Base-by-base conservation (phyloP, 2,888 invertebrate genomes). In the Blastobasis adustella region DNA sequence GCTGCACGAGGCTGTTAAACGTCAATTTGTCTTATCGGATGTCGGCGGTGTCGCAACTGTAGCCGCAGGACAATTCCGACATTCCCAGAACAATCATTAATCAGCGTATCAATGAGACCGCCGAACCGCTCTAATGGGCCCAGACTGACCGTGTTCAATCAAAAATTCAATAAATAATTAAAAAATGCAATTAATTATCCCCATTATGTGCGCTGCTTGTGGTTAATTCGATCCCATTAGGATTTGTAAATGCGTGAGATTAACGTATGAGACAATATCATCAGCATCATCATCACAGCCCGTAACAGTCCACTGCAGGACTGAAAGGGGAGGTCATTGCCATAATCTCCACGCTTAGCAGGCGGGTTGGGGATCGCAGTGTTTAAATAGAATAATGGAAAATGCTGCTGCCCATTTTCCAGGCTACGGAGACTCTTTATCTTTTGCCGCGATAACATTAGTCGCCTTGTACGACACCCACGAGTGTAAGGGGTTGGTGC, bases 1-100 rank as follows among this genome's bases (percentile, higher is more conserved):
- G 64, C 60, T 58, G 23, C 57, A 65, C 64, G 69, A 72, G 63
- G 62, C 63, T 58, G 63, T 56, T 61, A 62, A 65, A 65, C 68
- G 65, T 67, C 69, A 67, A 74, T 76, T 68, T 65, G 69, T 67
- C 60, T 66, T 74, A 74, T 71, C 58, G 62, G 58, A 49, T 45
- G 46, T 52, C 44, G 42, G 51, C 51, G 53, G 23, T 76, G 73
- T 72, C 65, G 76, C 66, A 79, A 81, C 61, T 61, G 23, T 61
- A 40, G 69, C 71, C 69, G 68, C 71, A 54, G 73, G 76, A 76
- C 66, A 70, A 66, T 62, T 61, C 59, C 40, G 51, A 59, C 40
- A 54, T 56, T 58, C 55, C 59, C 58, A 57, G 51, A 41, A 51
- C 55, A 45, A 57, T 56, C 65, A 69, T 70, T 66, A 68, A 73